Conservation (phyloP, 1,140 invertebrate genomes). For the Centruroides sculpturatus region DNA sequence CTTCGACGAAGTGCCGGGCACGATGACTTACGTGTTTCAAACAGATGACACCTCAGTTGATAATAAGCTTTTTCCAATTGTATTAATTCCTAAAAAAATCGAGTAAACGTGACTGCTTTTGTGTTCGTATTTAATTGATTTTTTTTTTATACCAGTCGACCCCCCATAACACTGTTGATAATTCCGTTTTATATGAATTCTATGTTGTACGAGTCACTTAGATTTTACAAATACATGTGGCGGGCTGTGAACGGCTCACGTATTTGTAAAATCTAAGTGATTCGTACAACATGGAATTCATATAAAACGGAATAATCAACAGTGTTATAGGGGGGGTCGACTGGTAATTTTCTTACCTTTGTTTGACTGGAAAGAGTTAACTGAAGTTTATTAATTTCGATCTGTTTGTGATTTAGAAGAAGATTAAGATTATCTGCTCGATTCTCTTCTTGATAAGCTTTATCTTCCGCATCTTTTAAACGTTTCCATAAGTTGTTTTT, state of each 20-base stretch:
- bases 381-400: conserved; percentile 12
- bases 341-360: background rate
- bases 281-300: no score
- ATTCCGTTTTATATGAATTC: background rate
- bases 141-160: no score
- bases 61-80: conserved; percentile 7
- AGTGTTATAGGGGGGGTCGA: background rate
- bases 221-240: no score
- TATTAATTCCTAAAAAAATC: conserved; percentile 6
- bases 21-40: no score
- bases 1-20: no score
- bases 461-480: no score
- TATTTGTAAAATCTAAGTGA: no score
- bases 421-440: conserved; percentile 9
- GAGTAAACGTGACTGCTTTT: background rate
- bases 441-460: background rate
- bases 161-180: background rate
- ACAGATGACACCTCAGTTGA: conserved; percentile 1
- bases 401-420: conserved; percentile 4
- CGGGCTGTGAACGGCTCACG: background rate
- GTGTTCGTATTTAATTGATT: no score
- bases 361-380: conserved; percentile 6
- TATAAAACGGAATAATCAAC: no score
- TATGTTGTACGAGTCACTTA: no score
- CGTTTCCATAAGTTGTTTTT: no score